A percentile compares a stretch with the other conserved stretches of the same genome.
Conservation (phyloP, 2,797 vertebrate species). For the Phoeniculus purpureus region DNA sequence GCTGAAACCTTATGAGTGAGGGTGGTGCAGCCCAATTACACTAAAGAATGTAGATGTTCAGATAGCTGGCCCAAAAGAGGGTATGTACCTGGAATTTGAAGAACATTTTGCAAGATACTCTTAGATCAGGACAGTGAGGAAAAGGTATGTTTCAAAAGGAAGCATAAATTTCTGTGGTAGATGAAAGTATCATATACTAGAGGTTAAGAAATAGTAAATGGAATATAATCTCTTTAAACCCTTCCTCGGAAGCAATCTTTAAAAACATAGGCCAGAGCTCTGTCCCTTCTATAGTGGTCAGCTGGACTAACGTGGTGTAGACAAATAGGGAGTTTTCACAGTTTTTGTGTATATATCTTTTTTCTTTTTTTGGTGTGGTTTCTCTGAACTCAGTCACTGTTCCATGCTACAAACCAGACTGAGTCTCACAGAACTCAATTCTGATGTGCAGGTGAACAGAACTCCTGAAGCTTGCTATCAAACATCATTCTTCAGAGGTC, state of each 20-base stretch:
- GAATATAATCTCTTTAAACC: not conserved
- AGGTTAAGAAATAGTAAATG: not conserved
- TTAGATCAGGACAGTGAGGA: not conserved
- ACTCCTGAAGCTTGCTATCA: not conserved
- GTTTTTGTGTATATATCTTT: not conserved
- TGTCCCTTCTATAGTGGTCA: not conserved
- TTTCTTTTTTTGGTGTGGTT: not conserved
- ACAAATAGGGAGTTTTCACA: not conserved
- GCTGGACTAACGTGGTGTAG: not conserved
- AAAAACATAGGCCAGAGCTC: not conserved
- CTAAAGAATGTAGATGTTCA: not conserved
- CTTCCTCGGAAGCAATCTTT: not conserved
- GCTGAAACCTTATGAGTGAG: not conserved
- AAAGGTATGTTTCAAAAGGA: not conserved
- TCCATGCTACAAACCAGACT: not conserved
- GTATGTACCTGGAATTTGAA: not conserved
- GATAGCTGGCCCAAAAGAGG: not conserved
- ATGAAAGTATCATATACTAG: not conserved
- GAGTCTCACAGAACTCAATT: not conserved
- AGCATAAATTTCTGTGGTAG: not conserved
- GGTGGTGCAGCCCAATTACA: not conserved
- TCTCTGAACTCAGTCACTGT: not conserved
- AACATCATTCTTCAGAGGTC: not conserved
- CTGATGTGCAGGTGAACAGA: not conserved
- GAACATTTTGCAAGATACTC: not conserved